phyloP scores from a whole-genome alignment of 2,797 vertebrate species.

The Zenarchopterus dispar region DNA sequence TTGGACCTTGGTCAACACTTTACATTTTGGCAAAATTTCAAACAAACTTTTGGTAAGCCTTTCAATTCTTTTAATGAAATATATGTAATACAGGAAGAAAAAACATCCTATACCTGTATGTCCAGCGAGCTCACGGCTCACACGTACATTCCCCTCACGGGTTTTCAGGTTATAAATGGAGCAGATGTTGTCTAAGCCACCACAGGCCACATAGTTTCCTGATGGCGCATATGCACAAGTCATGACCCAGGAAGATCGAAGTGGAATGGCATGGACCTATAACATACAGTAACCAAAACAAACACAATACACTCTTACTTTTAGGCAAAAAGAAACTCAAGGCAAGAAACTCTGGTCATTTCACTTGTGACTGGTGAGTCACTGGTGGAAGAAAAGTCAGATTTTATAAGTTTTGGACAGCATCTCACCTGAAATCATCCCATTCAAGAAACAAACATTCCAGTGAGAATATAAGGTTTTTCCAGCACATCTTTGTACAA shows the following conservation, averaged over 20 bases:
- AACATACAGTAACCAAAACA: constrained; percentile 12
- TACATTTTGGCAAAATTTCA: too few relatives aligned
- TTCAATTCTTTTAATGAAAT: neutral
- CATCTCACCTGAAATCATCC: too few relatives aligned
- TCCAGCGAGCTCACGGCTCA: constrained; percentile 97
- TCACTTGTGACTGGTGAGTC: neutral
- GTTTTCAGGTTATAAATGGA: constrained; percentile 99
- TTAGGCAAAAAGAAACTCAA: neutral
- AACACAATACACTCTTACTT: neutral
- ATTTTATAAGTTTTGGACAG: too few relatives aligned
- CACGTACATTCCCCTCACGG: constrained; percentile 98
- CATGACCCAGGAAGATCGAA: constrained; percentile 99
- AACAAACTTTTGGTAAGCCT: too few relatives aligned
- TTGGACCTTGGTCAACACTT: too few relatives aligned
- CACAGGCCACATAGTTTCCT: constrained; percentile 98
- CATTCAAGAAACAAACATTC: too few relatives aligned
- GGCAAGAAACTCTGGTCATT: neutral
- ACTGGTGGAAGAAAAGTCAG: too few relatives aligned
- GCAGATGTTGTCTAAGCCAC: constrained; percentile 99
- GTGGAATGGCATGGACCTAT: constrained; percentile 97
- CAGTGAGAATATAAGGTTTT: too few relatives aligned
- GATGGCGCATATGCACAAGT: constrained; percentile 98
- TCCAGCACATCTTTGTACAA: too few relatives aligned
- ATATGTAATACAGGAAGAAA: neutral
- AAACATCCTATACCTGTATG: constrained; percentile 85